phyloP scores from a whole-genome alignment of 2,888 invertebrate genomes.

The Mesorhabditis spiculigera region DNA sequence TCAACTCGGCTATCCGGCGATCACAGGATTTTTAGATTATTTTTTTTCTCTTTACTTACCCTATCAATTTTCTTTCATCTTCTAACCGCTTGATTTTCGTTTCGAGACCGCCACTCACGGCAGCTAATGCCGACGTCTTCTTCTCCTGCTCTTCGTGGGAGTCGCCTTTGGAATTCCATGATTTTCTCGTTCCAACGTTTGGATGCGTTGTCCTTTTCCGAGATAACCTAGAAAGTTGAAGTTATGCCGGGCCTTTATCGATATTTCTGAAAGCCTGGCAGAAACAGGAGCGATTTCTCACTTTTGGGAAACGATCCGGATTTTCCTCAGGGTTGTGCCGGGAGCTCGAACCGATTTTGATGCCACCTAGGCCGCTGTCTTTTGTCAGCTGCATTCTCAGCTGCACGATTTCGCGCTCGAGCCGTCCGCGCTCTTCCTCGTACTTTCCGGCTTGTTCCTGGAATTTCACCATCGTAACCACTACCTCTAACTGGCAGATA shows the following conservation, averaged over 20 bases:
- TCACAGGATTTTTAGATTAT: conserved; percentile 9
- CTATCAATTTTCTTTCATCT: conserved; percentile 26
- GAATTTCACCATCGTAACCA: conserved; percentile 77
- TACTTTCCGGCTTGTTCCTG: conserved; percentile 78
- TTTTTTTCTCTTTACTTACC: conserved; percentile 10
- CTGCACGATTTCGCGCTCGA: conserved; percentile 78
- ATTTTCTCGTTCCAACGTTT: neutral
- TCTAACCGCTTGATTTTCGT: conserved; percentile 25
- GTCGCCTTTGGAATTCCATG: conserved; percentile 19
- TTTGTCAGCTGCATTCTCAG: conserved; percentile 59
- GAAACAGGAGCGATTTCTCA: neutral
- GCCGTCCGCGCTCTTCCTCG: conserved; percentile 71
- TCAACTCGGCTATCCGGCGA: conserved; percentile 22
- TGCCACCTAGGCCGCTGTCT: neutral
- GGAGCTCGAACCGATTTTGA: neutral
- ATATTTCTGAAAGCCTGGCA: neutral
- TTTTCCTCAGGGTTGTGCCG: neutral
- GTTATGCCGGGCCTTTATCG: no score
- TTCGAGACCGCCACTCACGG: conserved; percentile 30
- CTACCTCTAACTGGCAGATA: conserved; percentile 71
- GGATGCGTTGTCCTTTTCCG: neutral
- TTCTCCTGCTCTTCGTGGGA: conserved; percentile 30
- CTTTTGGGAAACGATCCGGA: neutral
- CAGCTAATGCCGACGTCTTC: conserved; percentile 24
- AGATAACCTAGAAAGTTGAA: neutral